Evolutionary conservation across 2,113 vertebrate genomes (phyloP), one percentile per base, ranked within the genome.

Genomic region (Spizaetus ornatus): DNA sequence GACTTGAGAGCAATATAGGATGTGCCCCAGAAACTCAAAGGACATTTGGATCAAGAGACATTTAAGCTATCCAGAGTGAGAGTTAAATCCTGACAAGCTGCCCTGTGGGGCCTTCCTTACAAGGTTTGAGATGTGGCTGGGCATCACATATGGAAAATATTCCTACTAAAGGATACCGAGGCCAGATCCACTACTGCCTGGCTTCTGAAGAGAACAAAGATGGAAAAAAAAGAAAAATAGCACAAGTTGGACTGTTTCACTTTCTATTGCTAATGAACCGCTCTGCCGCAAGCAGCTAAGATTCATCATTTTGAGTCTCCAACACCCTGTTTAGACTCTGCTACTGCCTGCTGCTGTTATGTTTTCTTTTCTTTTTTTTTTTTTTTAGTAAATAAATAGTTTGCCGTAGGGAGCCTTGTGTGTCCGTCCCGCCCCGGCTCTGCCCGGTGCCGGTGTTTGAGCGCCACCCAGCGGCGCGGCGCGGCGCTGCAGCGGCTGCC

Each of bases 101-200:
- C 36, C 63, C 34, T 4, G 23, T 11, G 40, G n/a, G 25, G 13
- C 59, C 7, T 70, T 66, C 70, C 61, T 78, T 22, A 12, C 61
- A 18, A 22, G 27, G 50, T 8, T 1, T 3, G 80, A 48, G 67
- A 47, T 29, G 83, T 14, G 71, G 2, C 40, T 2, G 84, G 50
- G 42, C 52, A 73, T 36, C 31, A 11, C 7, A 19, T 17, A 7
- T 0, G 38, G 59, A 9, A 69, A 52, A 53, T 3, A 31, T 31
- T 61, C 34, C 7, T 6, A 7, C 58, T 11, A 1, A 25, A 29
- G 70, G 32, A 8, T 3, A 0, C 2, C 13, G 73, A 40, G 21
- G 15, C 36, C 67, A 2, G 34, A 10, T 36, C 15, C 59, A n/a
- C 47, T 7, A 4, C 34, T 29, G 22, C 31, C 18, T 14, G 18